phyloP scores from a whole-genome alignment of 1,140 invertebrate species.

The Parasteatoda tepidariorum region DNA sequence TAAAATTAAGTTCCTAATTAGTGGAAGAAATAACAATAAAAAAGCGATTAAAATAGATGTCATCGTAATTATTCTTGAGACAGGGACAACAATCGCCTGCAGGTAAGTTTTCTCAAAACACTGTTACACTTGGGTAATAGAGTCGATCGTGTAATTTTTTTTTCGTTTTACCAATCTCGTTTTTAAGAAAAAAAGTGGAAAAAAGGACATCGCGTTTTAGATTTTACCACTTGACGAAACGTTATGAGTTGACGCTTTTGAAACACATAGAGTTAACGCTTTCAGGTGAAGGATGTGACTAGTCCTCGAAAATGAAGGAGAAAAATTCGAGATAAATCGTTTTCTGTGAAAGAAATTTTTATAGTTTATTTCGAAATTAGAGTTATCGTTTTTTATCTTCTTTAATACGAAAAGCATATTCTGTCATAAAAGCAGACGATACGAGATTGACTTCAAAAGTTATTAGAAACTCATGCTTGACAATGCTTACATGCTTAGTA shows the following conservation, averaged over 20 bases:
- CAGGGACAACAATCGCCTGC: background rate
- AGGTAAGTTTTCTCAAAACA: background rate
- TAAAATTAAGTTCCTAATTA: no score
- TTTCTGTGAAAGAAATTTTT: no score
- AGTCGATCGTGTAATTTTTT: background rate
- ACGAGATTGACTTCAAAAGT: no score
- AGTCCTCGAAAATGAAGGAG: no score
- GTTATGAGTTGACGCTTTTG: background rate
- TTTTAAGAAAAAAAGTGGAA: background rate
- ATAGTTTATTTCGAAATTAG: no score
- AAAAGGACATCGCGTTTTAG: no score
- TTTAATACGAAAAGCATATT: no score
- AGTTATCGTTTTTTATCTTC: no score
- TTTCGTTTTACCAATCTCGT: background rate
- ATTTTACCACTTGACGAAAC: background rate
- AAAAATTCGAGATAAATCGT: no score
- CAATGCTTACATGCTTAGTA: no score
- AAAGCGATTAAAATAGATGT: background rate
- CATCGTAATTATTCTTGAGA: background rate
- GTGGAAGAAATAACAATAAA: background rate
- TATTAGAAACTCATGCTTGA: no score
- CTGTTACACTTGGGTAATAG: background rate
- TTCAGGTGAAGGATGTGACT: background rate
- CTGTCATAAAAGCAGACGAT: no score
- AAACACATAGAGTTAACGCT: background rate